Conservation (phyloP, 2,888 invertebrate species). For the Acanthococcus lagerstroemiae region DNA sequence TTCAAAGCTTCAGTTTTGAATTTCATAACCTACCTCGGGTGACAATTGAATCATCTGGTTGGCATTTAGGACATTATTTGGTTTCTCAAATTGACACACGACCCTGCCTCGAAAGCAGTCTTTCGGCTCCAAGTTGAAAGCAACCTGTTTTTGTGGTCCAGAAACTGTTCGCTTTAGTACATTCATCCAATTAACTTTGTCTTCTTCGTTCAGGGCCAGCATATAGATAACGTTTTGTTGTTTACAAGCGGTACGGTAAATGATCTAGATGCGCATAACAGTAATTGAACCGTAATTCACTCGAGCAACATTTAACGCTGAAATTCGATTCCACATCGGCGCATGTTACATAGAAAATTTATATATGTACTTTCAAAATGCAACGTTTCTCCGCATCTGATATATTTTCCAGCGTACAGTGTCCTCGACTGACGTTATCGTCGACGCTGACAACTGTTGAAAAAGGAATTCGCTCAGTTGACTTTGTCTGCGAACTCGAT, state of each 20-base stretch:
- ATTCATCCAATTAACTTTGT: conserved; percentile 31
- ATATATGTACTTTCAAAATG: conserved; percentile 13
- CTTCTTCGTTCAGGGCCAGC: conserved; percentile 15
- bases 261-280: background rate
- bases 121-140: conserved; percentile 6
- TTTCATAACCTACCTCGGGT: conserved; percentile 16
- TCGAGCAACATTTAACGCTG: too few relatives aligned
- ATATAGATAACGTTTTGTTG: conserved; percentile 15
- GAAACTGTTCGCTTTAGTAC: conserved; percentile 13
- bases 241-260: background rate
- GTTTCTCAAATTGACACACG: conserved; percentile 23
- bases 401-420: background rate
- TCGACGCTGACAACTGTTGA: background rate
- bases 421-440: background rate
- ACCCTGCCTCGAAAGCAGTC: conserved; percentile 27
- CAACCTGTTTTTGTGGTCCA: conserved; percentile 5
- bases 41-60: conserved; percentile 30
- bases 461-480: background rate
- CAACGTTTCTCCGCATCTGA: background rate
- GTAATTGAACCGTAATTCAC: too few relatives aligned
- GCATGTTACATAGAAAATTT: conserved; percentile 23
- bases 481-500: background rate
- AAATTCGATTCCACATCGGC: too few relatives aligned
- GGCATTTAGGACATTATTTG: conserved; percentile 14
- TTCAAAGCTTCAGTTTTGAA: too few relatives aligned